phyloP scores from a whole-genome alignment of 2,888 invertebrate genomes.

The Agonum fuliginosum region DNA sequence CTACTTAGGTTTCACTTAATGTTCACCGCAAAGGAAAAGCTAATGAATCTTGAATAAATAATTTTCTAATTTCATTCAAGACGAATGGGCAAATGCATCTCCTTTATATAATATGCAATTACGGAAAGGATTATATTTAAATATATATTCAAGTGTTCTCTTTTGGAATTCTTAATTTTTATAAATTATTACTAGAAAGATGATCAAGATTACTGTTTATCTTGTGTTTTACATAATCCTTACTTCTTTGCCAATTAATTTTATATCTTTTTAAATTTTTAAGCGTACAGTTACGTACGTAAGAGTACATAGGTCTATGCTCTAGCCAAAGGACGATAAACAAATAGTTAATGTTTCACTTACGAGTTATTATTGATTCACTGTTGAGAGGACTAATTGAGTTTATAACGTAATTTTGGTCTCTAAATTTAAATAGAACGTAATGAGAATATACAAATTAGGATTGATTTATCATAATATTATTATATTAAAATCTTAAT shows the following conservation, averaged over 20 bases:
- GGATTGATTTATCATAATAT: slow-evolving; percentile 23
- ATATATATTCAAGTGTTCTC: slow-evolving; percentile 5
- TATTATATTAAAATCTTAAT: slow-evolving; percentile 3
- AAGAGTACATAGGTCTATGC: too few relatives aligned
- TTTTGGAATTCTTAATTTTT: slow-evolving; percentile 7
- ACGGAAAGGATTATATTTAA: slow-evolving; percentile 28
- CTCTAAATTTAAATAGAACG: slow-evolving; percentile 1
- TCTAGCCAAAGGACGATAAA: too few relatives aligned
- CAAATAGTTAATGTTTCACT: neutral
- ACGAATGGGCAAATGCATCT: slow-evolving; percentile 22
- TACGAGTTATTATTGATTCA: neutral
- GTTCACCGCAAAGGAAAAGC: slow-evolving; percentile 42
- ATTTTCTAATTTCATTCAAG: slow-evolving; percentile 49
- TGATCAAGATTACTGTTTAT: neutral
- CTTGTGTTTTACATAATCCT: neutral
- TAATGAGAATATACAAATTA: neutral
- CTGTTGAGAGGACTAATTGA: neutral
- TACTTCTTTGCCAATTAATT: too few relatives aligned
- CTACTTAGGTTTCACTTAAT: slow-evolving; percentile 17
- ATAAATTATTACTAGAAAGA: neutral
- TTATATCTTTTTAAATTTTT: too few relatives aligned
- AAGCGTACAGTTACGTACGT: too few relatives aligned
- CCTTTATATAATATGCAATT: slow-evolving; percentile 49
- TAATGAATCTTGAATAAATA: slow-evolving; percentile 54
- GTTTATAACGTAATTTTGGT: slow-evolving; percentile 1